Conservation (phyloP, 2,888 invertebrate species). For the Ganaspis brasiliensis region DNA sequence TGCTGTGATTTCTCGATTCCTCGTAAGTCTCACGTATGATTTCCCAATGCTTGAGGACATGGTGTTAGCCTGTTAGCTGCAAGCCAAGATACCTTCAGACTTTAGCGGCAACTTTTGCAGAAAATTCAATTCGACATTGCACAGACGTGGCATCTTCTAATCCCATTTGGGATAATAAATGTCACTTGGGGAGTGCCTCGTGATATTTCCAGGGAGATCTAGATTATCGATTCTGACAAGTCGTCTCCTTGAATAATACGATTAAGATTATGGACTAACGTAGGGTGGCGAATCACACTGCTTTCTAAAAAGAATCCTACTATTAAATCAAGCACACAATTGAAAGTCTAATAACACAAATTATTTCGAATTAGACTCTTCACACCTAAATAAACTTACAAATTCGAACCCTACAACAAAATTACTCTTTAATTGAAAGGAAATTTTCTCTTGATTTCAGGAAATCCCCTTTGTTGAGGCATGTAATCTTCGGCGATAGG, state of each 20-base stretch:
- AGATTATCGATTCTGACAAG: slow-evolving; percentile 33
- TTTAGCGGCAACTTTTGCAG: slow-evolving; percentile 42
- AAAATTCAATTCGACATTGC: slow-evolving; percentile 65
- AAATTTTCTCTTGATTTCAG: too few species aligned
- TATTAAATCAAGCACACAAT: neutral
- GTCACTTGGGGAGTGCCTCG: slow-evolving; percentile 44
- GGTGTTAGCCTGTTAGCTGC: neutral
- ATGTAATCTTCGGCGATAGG: too few species aligned
- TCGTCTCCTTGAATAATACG: slow-evolving; percentile 24
- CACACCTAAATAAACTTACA: too few species aligned
- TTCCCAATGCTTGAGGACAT: neutral
- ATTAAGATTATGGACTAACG: slow-evolving; percentile 23
- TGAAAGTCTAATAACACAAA: too few species aligned
- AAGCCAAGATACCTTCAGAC: neutral
- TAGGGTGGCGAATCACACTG: slow-evolving; percentile 19
- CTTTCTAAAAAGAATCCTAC: neutral
- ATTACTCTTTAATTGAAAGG: too few species aligned
- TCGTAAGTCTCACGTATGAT: neutral
- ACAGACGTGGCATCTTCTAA: slow-evolving; percentile 49
- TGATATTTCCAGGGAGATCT: slow-evolving; percentile 27
- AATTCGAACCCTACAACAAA: too few species aligned
- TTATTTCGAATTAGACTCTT: too few species aligned
- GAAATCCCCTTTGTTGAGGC: too few species aligned
- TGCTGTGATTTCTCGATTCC: slow-evolving; percentile 24
- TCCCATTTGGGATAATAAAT: slow-evolving; percentile 47